Evolutionary conservation across 2,797 vertebrate genomes (phyloP).

Genomic region (Coregonus ussuriensis): DNA sequence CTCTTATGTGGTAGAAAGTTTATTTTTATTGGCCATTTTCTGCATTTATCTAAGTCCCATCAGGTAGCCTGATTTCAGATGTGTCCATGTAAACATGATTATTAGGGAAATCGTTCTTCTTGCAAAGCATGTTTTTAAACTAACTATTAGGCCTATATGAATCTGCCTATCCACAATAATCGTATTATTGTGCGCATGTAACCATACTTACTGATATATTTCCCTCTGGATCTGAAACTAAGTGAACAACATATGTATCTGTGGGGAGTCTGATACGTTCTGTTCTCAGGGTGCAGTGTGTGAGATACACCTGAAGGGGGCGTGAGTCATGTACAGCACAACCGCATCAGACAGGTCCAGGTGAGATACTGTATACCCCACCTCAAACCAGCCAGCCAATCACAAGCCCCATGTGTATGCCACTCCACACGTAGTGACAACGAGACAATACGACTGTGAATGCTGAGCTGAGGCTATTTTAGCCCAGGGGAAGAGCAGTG

Average conservation of each 20-base stretch:
- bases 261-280: neutral
- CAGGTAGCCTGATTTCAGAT: too few relatives aligned
- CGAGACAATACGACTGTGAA: neutral
- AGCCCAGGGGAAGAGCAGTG: neutral
- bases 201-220: too few relatives aligned
- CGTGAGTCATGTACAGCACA: neutral
- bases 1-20: too few relatives aligned
- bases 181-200: too few relatives aligned
- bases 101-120: too few relatives aligned
- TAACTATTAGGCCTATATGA: too few relatives aligned
- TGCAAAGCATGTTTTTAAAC: too few relatives aligned
- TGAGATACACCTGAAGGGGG: neutral
- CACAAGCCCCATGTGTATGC: neutral
- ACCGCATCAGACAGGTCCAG: neutral
- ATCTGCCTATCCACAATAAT: too few relatives aligned
- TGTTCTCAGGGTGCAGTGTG: neutral
- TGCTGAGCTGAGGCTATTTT: neutral
- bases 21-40: too few relatives aligned
- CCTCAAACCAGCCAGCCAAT: neutral
- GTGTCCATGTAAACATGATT: too few relatives aligned
- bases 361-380: neutral
- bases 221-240: neutral
- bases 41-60: too few relatives aligned
- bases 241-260: neutral
- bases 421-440: neutral